These are phyloP conservation scores for Suncus etruscus DNA, from an alignment of 2,113 vertebrate genomes.

Conservation along the genomic window DNA sequence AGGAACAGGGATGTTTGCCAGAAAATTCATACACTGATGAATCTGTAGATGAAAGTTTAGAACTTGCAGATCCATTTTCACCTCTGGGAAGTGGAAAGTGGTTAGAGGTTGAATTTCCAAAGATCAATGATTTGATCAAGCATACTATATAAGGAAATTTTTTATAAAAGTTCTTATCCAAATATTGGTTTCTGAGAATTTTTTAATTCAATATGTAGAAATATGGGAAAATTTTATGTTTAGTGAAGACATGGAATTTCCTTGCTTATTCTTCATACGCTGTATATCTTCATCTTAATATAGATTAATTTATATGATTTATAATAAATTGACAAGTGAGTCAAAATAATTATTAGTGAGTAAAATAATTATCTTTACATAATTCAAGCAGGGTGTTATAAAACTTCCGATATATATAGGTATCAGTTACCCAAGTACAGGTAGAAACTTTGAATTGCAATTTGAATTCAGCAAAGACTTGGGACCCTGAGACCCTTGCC, in stretches of 20 bases:
- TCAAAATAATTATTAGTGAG: too few relatives aligned
- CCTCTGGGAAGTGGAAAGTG: background rate
- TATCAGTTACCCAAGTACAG: background rate
- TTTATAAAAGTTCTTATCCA: background rate
- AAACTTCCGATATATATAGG: background rate
- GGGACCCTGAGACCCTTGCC: background rate
- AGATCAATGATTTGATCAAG: background rate
- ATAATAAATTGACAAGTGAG: background rate
- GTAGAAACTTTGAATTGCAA: background rate
- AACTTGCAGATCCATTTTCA: background rate
- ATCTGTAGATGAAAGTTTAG: background rate
- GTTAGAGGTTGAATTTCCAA: background rate
- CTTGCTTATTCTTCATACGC: background rate
- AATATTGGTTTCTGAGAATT: background rate
- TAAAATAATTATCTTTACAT: background rate
- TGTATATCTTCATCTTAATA: background rate
- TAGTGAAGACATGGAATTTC: background rate
- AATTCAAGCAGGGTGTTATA: background rate
- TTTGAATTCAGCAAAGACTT: background rate
- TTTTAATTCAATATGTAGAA: background rate
- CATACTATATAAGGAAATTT: background rate
- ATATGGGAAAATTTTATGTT: background rate
- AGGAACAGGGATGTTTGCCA: background rate
- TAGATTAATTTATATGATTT: background rate
- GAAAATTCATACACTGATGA: background rate